Percentiles rank a stretch among this genome's conserved stretches.
These are phyloP conservation scores for Ashinkailepas kermadecensis DNA, from an alignment of 2,888 invertebrate genomes.

Conservation along the genomic window DNA sequence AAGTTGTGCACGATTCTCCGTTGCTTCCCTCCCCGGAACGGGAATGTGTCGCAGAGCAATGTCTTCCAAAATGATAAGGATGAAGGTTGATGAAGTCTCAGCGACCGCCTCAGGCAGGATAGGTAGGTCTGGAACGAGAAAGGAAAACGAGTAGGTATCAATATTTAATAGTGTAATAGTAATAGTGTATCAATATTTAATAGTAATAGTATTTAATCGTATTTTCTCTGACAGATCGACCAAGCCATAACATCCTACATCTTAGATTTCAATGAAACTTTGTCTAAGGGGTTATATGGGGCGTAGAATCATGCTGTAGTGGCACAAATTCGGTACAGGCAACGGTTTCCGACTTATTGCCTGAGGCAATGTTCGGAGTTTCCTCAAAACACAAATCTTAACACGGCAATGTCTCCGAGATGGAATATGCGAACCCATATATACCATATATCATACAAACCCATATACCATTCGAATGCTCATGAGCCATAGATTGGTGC, in stretches of 20 bases:
- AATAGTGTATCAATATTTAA: too few relatives aligned
- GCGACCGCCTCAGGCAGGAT: not conserved
- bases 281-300: not conserved
- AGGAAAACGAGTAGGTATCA: not conserved
- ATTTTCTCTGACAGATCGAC: not conserved
- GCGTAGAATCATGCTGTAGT: not conserved
- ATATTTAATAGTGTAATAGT: too few relatives aligned
- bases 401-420: too few relatives aligned
- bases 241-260: not conserved
- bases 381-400: too few relatives aligned
- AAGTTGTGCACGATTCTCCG: not conserved
- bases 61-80: not conserved
- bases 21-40: not conserved
- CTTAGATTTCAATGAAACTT: not conserved
- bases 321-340: not conserved
- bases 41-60: not conserved
- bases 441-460: too few relatives aligned
- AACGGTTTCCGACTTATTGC: not conserved
- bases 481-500: too few relatives aligned
- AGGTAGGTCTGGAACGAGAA: not conserved
- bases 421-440: too few relatives aligned
- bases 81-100: not conserved
- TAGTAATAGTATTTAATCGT: too few relatives aligned
- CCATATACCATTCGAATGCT: too few relatives aligned
- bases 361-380: not conserved